These are phyloP conservation scores for Scylla paramamosain DNA, from an alignment of 1,140 invertebrate species.

Conservation along the genomic window DNA sequence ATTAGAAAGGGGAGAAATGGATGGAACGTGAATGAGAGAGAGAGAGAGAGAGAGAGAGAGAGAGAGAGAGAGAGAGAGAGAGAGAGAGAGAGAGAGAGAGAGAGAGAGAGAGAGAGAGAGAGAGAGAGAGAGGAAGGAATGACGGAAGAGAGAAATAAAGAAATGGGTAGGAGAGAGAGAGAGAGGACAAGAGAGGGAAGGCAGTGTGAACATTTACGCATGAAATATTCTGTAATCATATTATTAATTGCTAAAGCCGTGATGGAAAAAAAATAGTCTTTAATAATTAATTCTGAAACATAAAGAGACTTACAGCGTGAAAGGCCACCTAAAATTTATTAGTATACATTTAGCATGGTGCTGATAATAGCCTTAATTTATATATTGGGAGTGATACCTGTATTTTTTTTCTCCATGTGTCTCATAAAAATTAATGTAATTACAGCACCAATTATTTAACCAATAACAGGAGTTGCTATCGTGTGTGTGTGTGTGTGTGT, in stretches of 20 bases:
- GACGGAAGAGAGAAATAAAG: not conserved
- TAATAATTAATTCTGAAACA: too few relatives aligned
- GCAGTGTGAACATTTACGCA: not conserved
- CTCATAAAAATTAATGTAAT: not conserved
- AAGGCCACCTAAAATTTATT: too few relatives aligned
- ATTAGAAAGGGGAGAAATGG: too few relatives aligned
- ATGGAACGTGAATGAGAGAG: too few relatives aligned
- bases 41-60: too few relatives aligned
- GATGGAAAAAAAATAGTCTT: too few relatives aligned
- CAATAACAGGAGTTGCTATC: not conserved
- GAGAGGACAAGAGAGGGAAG: not conserved
- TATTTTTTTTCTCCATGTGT: not conserved
- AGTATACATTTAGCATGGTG: too few relatives aligned
- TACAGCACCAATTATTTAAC: not conserved
- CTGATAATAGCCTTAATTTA: too few relatives aligned
- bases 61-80: too few relatives aligned
- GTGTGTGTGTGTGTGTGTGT: constrained; percentile 11
- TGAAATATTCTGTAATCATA: not conserved
- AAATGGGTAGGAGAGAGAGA: not conserved
- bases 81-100: constrained; percentile 16
- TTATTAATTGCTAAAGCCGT: not conserved
- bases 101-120: constrained; percentile 10
- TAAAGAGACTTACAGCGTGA: too few relatives aligned
- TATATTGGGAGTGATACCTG: too few relatives aligned
- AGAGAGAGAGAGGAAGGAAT: not conserved